Percentiles rank a stretch among this genome's conserved stretches.
phyloP scores from a whole-genome alignment of 1,140 invertebrate species.

The Proctacanthus coquilletti region DNA sequence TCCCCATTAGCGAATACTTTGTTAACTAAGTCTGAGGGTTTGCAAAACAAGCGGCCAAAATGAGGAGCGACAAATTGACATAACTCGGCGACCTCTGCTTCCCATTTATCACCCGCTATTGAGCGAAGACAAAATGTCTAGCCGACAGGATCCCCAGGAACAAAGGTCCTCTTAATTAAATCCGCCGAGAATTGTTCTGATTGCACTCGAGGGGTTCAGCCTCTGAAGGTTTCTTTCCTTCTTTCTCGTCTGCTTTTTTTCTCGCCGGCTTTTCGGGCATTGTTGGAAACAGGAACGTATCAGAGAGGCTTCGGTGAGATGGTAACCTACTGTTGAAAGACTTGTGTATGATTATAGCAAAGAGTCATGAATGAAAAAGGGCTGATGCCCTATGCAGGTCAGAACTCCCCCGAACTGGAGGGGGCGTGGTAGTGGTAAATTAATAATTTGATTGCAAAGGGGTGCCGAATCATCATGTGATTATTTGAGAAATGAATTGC shows the following conservation, averaged over 20 bases:
- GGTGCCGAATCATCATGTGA: not conserved
- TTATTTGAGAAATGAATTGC: not conserved
- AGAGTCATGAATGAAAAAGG: not conserved
- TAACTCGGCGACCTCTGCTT: too few relatives aligned
- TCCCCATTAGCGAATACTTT: too few relatives aligned
- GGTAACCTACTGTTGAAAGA: too few relatives aligned
- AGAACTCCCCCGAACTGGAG: not conserved
- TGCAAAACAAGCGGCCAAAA: too few relatives aligned
- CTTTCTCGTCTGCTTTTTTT: not conserved
- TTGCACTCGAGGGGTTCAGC: not conserved
- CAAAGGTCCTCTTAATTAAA: conserved; percentile 1
- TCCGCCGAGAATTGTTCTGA: conserved; percentile 1
- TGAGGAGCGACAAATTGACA: too few relatives aligned
- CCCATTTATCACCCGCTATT: too few relatives aligned
- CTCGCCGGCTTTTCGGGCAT: not conserved
- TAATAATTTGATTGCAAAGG: not conserved
- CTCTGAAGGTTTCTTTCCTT: not conserved
- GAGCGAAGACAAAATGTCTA: too few relatives aligned
- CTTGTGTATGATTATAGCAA: not conserved
- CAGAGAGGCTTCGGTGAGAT: too few relatives aligned
- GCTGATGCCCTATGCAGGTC: not conserved
- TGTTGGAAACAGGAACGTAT: not conserved
- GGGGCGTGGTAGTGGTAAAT: not conserved
- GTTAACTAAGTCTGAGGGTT: too few relatives aligned
- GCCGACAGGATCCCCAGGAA: too few relatives aligned